Percentiles rank a stretch among this genome's conserved stretches.
Evolutionary conservation across 2,797 vertebrate species (phyloP).

Genomic region (Lagodon rhomboides): DNA sequence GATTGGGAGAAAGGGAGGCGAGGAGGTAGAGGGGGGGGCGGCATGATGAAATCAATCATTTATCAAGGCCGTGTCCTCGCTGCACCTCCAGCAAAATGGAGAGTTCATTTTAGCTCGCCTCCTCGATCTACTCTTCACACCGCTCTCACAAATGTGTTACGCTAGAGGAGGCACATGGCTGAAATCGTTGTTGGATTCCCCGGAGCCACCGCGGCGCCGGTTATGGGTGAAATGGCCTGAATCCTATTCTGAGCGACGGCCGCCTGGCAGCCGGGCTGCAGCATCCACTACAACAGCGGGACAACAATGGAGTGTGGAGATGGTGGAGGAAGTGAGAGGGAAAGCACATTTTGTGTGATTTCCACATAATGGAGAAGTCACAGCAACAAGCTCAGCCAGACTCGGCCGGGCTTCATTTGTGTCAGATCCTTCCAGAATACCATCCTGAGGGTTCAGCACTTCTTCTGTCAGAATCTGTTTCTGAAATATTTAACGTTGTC

Average conservation of each 20-base stretch:
- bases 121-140: constrained; percentile 20
- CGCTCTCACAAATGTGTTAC: constrained; percentile 36
- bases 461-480: not conserved
- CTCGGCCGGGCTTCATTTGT: not conserved
- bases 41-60: constrained; percentile 54
- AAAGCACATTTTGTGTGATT: not conserved
- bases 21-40: not conserved
- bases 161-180: constrained; percentile 26
- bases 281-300: not conserved
- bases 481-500: not conserved
- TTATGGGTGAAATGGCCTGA: constrained; percentile 51
- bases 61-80: constrained; percentile 62
- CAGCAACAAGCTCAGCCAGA: not conserved
- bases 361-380: not conserved
- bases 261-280: constrained; percentile 10
- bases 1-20: not conserved
- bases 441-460: not conserved
- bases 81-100: constrained; percentile 29
- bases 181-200: constrained; percentile 25
- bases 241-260: constrained; percentile 46
- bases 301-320: not conserved
- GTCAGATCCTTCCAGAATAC: not conserved
- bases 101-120: constrained; percentile 51
- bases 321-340: not conserved
- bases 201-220: constrained; percentile 3